phyloP scores from a whole-genome alignment of 1,140 invertebrate species.

The Heterodera schachtii region DNA sequence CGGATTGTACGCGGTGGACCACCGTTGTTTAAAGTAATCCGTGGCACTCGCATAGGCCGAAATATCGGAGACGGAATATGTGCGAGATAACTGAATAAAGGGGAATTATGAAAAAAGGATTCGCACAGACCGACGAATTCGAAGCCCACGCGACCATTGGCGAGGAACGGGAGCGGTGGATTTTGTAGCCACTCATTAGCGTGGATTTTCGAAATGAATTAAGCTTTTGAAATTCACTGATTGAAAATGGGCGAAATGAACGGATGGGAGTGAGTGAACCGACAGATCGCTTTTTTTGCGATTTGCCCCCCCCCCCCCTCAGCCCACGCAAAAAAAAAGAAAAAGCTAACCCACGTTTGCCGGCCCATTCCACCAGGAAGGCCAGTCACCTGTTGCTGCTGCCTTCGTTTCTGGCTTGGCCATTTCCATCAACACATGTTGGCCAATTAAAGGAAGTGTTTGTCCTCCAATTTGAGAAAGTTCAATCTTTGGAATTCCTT shows the following conservation, averaged over 20 bases:
- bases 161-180: constrained; percentile 23
- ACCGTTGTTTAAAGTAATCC: constrained; percentile 29
- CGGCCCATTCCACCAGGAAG: too few species aligned
- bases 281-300: too few species aligned
- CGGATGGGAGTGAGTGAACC: too few species aligned
- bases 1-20: constrained; percentile 27
- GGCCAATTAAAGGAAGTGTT: not conserved
- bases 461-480: not conserved
- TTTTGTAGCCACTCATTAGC: not conserved
- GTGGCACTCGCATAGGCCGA: constrained; percentile 23
- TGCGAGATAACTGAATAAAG: constrained; percentile 12
- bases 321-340: too few species aligned
- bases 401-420: too few species aligned
- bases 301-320: too few species aligned
- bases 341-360: too few species aligned
- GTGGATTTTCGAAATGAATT: not conserved
- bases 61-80: constrained; percentile 23
- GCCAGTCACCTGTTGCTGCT: not conserved
- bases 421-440: not conserved
- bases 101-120: not conserved
- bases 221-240: not conserved
- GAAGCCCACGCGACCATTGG: constrained; percentile 26
- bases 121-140: constrained; percentile 7
- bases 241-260: too few species aligned
- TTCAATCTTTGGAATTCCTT: too few species aligned